Base-by-base conservation (phyloP, 2,888 invertebrate genomes). In the Hirtodrosophila trivittata region DNA sequence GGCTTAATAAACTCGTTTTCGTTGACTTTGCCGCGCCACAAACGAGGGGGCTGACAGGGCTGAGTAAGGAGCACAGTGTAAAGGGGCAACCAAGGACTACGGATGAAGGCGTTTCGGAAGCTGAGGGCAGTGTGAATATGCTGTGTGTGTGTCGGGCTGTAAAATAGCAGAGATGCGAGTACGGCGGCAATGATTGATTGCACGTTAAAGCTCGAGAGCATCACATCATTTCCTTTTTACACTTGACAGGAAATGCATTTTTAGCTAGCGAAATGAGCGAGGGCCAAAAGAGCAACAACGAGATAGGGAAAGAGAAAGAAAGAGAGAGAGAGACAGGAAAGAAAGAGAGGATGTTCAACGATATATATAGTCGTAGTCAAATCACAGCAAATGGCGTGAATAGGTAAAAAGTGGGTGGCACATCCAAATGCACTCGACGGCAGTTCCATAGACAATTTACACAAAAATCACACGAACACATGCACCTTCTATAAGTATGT, bases 191-290 rank as follows among this genome's bases (percentile, higher is more conserved):
- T 88, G 89, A 88, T 88, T 88, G 89, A 88, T 88, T 88, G 82
- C 76, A 75, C 77, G 76, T 84, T 80, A 71, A 81, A 67, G 82
- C 85, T 69, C 65, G 58, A 75, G 85, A 86, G 84, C 80, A 77
- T 77, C 78, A 73, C 82, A 77, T 85, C 85, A 85, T 83, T 83
- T 83, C 82, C 82, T 81, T 81, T 77, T 81, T 73, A 85, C 82
- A 86, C 85, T 81, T 77, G 82, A 86, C 75, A 77, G 82, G 87
- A 83, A 83, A 77, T 86, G 87, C 82, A 83, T 83, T 83, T 83
- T 87, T 81, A 81, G 74, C 85, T 71, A 63, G 75, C 63, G 70
- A 85, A 83, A 84, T 83, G 85, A 82, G 77, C 84, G 71, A 54
- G 55, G 57, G 58, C 39, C 58, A 47, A 66, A 45, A 30, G 64